A percentile compares a stretch with the other conserved stretches of the same genome.
Evolutionary conservation across 2,113 vertebrate genomes (phyloP).

Genomic region (Brevimyrus niger): DNA sequence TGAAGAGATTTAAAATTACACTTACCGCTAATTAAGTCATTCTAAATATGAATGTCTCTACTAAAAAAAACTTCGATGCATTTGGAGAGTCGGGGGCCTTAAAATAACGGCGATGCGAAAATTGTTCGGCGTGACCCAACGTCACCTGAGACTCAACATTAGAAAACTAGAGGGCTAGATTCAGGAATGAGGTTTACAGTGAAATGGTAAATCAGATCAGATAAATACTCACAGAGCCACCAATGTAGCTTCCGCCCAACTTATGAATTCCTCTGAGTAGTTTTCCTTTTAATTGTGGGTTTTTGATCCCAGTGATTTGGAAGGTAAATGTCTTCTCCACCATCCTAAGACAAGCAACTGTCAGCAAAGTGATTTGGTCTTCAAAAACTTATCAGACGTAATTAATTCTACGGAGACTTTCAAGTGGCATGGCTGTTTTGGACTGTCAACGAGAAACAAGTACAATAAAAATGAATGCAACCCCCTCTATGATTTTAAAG

Average conservation of each 20-base stretch:
- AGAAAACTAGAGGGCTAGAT: background rate
- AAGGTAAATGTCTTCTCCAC: conserved; percentile 41
- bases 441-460: background rate
- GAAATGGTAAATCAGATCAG: background rate
- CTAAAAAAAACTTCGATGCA: background rate
- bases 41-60: conserved; percentile 11
- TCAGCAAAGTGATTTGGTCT: background rate
- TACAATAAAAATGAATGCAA: background rate
- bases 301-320: conserved; percentile 65
- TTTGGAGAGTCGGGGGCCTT: background rate
- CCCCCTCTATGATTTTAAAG: background rate
- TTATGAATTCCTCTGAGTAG: conserved; percentile 49
- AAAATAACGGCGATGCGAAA: background rate
- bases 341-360: conserved; percentile 39
- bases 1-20: conserved; percentile 18
- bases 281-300: conserved; percentile 41
- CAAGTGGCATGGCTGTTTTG: background rate
- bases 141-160: background rate
- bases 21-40: conserved; percentile 17
- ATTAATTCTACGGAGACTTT: background rate
- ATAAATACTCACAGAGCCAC: conserved; percentile 59
- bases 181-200: background rate
- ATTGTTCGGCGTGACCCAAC: background rate
- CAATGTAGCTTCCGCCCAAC: conserved; percentile 58
- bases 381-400: background rate